Evolutionary conservation across 2,797 vertebrate species (phyloP), one percentile per base, ranked within the genome.

Genomic region (Sebastes alutus): DNA sequence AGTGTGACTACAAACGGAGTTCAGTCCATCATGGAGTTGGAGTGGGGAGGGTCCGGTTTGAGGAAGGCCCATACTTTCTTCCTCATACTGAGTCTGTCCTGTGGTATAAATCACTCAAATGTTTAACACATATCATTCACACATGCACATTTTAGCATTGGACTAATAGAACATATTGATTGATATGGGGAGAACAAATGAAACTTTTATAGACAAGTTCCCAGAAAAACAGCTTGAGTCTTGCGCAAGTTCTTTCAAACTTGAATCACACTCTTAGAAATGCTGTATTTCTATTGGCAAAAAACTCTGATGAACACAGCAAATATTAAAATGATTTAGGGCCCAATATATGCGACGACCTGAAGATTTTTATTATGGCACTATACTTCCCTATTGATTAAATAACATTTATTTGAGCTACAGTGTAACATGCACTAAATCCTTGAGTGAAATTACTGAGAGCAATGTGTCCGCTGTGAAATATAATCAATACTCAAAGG

Each of bases 321-420:
- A 88, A 90, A 92, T 82, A 78, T 80, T 85, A 87, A 78, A 79
- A 77, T 88, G 80, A 94, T 94, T 89, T 90, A 91, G 25, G 74
- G 60, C 38, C 56, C 72, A 52, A 67, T 72, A 81, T 81, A 73
- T 80, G 75, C 86, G 87, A 80, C 67, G 81, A 88, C 84, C 78
- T 89, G 59, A 65, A 61, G 32, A 55, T 88, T 92, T 94, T 92
- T 92, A 92, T 91, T 81, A 89, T 73, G 72, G 78, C 87, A 77
- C 82, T 92, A 90, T 86, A 91, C 87, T 88, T 90, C 58, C 58
- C 71, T 91, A 93, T 95, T 95, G 95, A 95, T 94, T 94, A 93
- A 91, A 91, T 93, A 93, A 89, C 88, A 93, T 95, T 93, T 92
- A 94, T 93, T 92, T 89, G 89, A 93, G 87, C 88, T 87, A 85